A percentile compares a stretch with the other conserved stretches of the same genome.
phyloP scores from a whole-genome alignment of 2,888 invertebrate species.

The Luffia ferchaultella region DNA sequence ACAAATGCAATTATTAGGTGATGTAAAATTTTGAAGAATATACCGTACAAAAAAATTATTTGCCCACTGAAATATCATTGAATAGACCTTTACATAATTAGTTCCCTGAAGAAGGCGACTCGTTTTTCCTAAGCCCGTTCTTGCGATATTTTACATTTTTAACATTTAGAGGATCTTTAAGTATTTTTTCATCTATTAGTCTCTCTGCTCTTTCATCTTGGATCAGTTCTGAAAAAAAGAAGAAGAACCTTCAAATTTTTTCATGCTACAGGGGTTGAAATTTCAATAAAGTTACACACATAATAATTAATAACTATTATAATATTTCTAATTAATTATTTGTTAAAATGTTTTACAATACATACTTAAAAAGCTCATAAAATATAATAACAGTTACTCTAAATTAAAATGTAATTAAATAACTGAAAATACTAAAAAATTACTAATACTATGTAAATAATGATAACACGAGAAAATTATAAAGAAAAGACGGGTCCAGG shows the following conservation, averaged over 20 bases:
- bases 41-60: not conserved
- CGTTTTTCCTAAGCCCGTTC: slow-evolving; percentile 71
- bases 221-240: slow-evolving; percentile 68
- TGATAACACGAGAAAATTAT: too few species aligned
- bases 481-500: too few species aligned
- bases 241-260: too few species aligned
- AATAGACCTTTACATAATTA: slow-evolving; percentile 15
- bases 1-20: slow-evolving; percentile 2
- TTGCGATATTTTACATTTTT: slow-evolving; percentile 73
- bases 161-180: slow-evolving; percentile 68
- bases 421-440: too few species aligned
- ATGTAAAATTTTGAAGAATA: not conserved
- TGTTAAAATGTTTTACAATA: too few species aligned
- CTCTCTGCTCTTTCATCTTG: slow-evolving; percentile 79
- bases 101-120: slow-evolving; percentile 70
- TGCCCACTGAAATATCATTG: not conserved
- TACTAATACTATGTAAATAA: too few species aligned
- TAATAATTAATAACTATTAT: not conserved
- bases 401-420: not conserved
- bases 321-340: too few species aligned
- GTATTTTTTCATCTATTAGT: slow-evolving; percentile 60
- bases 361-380: too few species aligned
- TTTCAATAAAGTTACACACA: too few species aligned
- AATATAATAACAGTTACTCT: too few species aligned
- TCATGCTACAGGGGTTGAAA: too few species aligned